These are phyloP conservation scores for Rafetus swinhoei DNA, from an alignment of 2,113 vertebrate species.

Conservation along the genomic window DNA sequence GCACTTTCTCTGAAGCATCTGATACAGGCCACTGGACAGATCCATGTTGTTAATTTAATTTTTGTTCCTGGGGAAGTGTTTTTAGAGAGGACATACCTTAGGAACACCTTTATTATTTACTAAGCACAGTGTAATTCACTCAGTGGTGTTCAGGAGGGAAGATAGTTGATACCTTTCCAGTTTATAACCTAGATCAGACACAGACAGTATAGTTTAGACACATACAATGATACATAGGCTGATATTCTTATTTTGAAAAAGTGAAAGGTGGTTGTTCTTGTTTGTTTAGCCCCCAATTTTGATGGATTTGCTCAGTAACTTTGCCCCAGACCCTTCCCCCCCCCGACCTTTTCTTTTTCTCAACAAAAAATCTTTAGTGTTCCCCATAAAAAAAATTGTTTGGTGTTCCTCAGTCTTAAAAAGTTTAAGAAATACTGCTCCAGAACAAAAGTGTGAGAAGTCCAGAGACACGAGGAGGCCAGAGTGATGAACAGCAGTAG, in stretches of 20 bases:
- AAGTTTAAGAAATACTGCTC: too few relatives aligned
- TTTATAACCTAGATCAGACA: neutral
- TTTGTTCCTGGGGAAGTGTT: neutral
- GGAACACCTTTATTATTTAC: neutral
- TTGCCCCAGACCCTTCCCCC: too few relatives aligned
- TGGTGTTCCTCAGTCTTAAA: too few relatives aligned
- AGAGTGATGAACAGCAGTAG: too few relatives aligned
- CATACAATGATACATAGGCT: neutral
- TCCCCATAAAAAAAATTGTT: too few relatives aligned
- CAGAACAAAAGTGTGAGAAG: fast-evolving
- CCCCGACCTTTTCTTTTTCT: too few relatives aligned
- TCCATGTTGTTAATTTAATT: fast-evolving
- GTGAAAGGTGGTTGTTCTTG: neutral
- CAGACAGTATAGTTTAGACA: neutral
- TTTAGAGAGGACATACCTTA: neutral
- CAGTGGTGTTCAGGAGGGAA: neutral
- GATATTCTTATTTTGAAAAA: neutral
- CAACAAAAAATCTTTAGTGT: too few relatives aligned
- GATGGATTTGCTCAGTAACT: neutral
- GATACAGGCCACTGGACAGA: fast-evolving
- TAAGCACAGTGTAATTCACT: neutral
- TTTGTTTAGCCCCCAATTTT: neutral
- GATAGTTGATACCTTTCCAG: neutral
- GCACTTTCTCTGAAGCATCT: neutral
- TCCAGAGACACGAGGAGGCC: fast-evolving